Evolutionary conservation across 2,113 vertebrate species (phyloP).

Genomic region (Vireo altiloquus): DNA sequence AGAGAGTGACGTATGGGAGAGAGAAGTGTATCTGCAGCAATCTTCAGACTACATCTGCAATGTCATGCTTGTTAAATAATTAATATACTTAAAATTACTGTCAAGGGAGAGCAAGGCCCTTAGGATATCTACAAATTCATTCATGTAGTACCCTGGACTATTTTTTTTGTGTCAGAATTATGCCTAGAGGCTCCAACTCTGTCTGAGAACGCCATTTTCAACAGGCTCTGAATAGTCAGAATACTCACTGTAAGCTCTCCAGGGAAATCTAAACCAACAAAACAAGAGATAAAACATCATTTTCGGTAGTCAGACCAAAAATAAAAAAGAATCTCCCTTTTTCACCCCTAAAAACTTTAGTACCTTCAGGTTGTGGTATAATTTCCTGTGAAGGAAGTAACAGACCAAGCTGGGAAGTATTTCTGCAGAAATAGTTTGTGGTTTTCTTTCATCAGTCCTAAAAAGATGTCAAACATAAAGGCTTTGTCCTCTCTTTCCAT

Average conservation of each 20-base stretch:
- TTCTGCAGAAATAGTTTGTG: background rate
- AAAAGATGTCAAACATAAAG: background rate
- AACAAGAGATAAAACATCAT: background rate
- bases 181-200: background rate
- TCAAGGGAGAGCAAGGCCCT: background rate
- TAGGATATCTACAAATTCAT: background rate
- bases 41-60: background rate
- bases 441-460: background rate
- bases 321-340: fast-evolving
- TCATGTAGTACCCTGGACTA: background rate
- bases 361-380: background rate
- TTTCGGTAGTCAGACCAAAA: background rate
- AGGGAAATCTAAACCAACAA: background rate
- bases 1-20: background rate
- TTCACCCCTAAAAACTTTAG: fast-evolving
- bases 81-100: background rate
- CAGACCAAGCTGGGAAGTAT: background rate
- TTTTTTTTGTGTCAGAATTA: background rate
- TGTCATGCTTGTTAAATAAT: background rate
- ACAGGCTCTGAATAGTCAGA: background rate
- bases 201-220: background rate
- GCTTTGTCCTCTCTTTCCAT: background rate
- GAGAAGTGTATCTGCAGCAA: background rate
- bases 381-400: background rate
- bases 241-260: background rate